Percentiles rank a stretch among this genome's conserved stretches.
Conservation (phyloP, 2,888 invertebrate species). For the Phorcus lineatus region DNA sequence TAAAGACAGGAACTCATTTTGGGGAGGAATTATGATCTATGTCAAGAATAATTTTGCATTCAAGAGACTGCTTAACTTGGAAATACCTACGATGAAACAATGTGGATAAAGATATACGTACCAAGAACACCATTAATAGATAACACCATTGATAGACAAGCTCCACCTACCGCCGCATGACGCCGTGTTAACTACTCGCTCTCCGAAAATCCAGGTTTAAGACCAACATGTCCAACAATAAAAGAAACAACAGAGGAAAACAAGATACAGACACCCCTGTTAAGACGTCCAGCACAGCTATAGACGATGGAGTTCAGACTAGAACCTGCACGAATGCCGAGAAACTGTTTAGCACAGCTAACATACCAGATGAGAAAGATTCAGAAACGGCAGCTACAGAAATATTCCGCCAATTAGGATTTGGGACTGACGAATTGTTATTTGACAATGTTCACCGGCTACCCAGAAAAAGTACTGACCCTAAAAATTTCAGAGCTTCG, state of each 20-base stretch:
- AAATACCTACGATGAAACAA: no score
- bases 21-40: no score
- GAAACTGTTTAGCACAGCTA: neutral
- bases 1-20: no score
- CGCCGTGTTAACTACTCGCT: neutral
- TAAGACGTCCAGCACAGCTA: neutral
- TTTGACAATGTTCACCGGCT: neutral
- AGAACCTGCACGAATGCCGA: no score
- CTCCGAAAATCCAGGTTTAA: neutral
- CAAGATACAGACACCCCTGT: neutral
- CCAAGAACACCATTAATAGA: no score
- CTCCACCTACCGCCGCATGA: neutral
- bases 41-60: no score
- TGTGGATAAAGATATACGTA: no score
- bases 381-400: no score
- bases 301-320: neutral
- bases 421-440: neutral
- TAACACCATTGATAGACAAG: no score
- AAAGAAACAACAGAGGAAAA: neutral
- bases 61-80: no score
- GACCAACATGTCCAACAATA: neutral
- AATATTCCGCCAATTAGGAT: no score
- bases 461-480: neutral
- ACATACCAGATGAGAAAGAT: neutral
- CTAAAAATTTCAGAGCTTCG: no score